Percentiles rank a stretch among this genome's conserved stretches.
These are phyloP conservation scores for Ivindomyrus marchei DNA, from an alignment of 2,113 vertebrate species.

Conservation along the genomic window DNA sequence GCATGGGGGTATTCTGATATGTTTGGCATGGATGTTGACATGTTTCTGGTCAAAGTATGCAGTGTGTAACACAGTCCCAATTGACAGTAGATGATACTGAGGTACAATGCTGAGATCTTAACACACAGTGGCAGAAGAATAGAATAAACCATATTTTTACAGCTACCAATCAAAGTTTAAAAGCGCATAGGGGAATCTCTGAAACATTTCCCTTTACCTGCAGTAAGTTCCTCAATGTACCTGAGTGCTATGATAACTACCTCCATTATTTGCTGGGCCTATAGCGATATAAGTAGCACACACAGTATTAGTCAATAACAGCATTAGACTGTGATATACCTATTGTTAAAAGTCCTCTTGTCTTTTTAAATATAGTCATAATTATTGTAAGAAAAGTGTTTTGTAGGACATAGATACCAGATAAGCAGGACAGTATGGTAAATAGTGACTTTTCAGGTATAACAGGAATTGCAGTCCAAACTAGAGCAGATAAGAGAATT, in stretches of 20 bases:
- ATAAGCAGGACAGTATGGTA: background rate
- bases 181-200: background rate
- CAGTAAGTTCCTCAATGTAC: background rate
- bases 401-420: background rate
- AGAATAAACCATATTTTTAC: background rate
- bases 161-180: background rate
- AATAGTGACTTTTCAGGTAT: conserved; percentile 19
- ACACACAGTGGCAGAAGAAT: background rate
- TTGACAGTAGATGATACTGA: background rate
- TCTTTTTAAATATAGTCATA: background rate
- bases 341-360: background rate
- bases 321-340: background rate
- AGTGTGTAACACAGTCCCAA: background rate
- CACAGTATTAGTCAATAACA: background rate
- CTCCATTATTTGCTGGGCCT: background rate
- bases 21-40: background rate
- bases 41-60: background rate
- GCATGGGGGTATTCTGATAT: background rate
- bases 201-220: background rate
- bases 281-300: background rate
- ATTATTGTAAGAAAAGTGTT: background rate
- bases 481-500: background rate
- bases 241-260: background rate
- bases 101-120: background rate
- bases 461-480: conserved; percentile 15